A percentile compares a stretch with the other conserved stretches of the same genome.
phyloP scores from a whole-genome alignment of 23 tunicate genomes.

The Aplidium turbinatum region DNA sequence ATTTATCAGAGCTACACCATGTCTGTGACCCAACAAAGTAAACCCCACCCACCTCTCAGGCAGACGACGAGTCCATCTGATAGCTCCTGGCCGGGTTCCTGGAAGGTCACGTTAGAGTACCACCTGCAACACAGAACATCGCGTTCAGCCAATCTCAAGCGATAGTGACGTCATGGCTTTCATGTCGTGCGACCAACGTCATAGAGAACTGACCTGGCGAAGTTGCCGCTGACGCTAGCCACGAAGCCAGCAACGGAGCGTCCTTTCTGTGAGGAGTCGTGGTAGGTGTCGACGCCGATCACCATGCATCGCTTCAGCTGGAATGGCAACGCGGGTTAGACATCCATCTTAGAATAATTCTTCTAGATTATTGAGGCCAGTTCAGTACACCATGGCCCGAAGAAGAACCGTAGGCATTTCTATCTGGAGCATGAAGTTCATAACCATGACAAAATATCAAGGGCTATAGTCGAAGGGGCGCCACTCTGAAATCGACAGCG shows the following conservation, averaged over 20 bases:
- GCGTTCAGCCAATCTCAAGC: too few relatives aligned
- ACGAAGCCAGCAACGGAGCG: constrained; percentile 85
- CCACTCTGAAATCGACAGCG: too few relatives aligned
- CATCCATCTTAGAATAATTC: too few relatives aligned
- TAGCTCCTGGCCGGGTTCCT: constrained; percentile 72
- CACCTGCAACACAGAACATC: too few relatives aligned
- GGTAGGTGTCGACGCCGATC: constrained; percentile 89
- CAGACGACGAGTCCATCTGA: constrained; percentile 71
- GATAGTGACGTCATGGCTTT: neutral
- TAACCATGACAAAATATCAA: too few relatives aligned
- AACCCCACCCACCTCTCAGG: constrained; percentile 52
- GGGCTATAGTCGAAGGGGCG: too few relatives aligned
- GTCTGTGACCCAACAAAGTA: too few relatives aligned
- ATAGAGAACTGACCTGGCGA: constrained; percentile 55
- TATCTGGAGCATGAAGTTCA: too few relatives aligned
- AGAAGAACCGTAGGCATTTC: too few relatives aligned
- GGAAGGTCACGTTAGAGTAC: constrained; percentile 82
- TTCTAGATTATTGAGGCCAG: too few relatives aligned
- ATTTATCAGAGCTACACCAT: too few relatives aligned
- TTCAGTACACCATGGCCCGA: too few relatives aligned
- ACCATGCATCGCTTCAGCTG: constrained; percentile 77
- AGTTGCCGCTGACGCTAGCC: constrained; percentile 65
- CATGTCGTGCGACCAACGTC: neutral
- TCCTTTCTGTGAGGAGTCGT: constrained; percentile 86
- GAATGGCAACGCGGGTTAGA: neutral